A percentile compares a stretch with the other conserved stretches of the same genome.
Evolutionary conservation across 2,888 invertebrate species (phyloP).

Genomic region (Leucophenga montana): DNA sequence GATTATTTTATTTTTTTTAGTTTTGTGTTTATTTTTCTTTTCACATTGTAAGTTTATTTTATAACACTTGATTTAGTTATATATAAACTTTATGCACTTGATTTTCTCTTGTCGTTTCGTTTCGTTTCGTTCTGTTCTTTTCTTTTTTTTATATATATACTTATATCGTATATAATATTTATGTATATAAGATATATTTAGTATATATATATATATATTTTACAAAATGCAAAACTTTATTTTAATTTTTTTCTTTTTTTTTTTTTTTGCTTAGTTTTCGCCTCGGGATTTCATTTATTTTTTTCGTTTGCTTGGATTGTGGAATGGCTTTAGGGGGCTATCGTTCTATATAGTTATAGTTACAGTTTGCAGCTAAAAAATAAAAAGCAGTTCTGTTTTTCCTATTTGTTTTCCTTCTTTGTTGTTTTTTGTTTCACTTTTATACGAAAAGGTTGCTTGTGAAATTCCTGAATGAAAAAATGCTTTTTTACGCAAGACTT

Average conservation of each 20-base stretch:
- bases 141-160: conserved; percentile 16
- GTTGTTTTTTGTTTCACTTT: too few relatives aligned
- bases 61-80: conserved; percentile 10
- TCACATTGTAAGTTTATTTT: conserved; percentile 38
- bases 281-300: not conserved
- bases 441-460: too few relatives aligned
- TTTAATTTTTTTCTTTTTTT: conserved; percentile 26
- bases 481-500: too few relatives aligned
- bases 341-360: too few relatives aligned
- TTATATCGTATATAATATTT: conserved; percentile 10
- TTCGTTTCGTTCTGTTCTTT: too few relatives aligned
- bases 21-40: conserved; percentile 26
- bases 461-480: too few relatives aligned
- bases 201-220: conserved; percentile 4
- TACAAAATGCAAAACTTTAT: conserved; percentile 49
- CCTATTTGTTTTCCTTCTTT: too few relatives aligned
- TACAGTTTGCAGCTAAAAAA: not conserved
- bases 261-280: conserved; percentile 20
- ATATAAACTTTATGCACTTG: not conserved
- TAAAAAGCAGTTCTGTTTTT: not conserved
- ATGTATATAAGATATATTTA: not conserved
- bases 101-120: too few relatives aligned
- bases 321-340: too few relatives aligned
- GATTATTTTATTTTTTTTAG: conserved; percentile 25
- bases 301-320: too few relatives aligned